Conservation (phyloP, 2,888 invertebrate species). For the Galeruca laticollis region DNA sequence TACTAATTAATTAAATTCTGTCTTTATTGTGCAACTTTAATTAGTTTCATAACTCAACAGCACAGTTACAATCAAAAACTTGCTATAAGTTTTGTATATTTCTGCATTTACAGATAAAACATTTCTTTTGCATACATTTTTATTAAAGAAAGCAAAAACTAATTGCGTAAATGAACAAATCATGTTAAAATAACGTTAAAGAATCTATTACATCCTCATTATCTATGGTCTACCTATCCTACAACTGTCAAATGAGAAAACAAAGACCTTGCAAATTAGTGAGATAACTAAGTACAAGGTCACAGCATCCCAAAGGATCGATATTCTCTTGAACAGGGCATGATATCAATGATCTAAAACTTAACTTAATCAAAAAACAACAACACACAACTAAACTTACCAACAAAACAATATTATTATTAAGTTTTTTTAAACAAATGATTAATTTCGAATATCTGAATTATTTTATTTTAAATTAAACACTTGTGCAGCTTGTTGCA, state of each 20-base stretch:
- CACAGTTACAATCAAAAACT: too few species aligned
- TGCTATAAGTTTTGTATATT: too few species aligned
- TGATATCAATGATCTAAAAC: not conserved
- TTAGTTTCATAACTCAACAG: too few species aligned
- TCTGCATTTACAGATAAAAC: too few species aligned
- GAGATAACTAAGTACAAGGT: constrained; percentile 56
- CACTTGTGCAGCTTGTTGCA: constrained; percentile 20
- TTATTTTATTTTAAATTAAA: not conserved
- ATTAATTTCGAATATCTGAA: not conserved
- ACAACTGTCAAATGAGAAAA: not conserved
- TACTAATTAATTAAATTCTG: too few species aligned
- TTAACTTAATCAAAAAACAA: not conserved
- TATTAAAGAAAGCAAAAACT: too few species aligned
- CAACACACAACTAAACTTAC: not conserved
- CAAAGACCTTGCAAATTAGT: constrained; percentile 19
- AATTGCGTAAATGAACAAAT: too few species aligned
- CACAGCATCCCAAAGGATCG: constrained; percentile 54
- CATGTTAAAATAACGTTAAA: too few species aligned
- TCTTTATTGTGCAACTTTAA: too few species aligned
- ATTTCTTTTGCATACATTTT: too few species aligned
- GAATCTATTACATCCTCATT: too few species aligned
- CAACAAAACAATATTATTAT: not conserved
- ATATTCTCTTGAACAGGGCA: constrained; percentile 29
- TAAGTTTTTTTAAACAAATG: not conserved
- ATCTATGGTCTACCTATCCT: not conserved